Evolutionary conservation across 92 coral and sea anemone genomes (phyloP).

Genomic region (Paramuricea clavata): DNA sequence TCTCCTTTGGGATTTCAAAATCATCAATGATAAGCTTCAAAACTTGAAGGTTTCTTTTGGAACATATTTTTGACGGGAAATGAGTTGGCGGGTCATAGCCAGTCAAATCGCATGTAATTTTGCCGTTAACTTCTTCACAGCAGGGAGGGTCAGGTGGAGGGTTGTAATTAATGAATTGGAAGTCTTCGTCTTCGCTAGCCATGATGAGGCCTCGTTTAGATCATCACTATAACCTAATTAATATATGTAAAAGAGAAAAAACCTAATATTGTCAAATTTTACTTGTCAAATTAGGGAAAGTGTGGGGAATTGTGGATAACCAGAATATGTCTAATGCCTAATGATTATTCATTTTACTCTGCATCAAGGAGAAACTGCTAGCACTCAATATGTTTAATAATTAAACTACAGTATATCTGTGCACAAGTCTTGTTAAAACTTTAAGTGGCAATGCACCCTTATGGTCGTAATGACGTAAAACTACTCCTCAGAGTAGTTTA

Average conservation of each 20-base stretch:
- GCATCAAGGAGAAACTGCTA: no score
- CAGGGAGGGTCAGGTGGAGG: conserved; percentile 62
- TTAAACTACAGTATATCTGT: no score
- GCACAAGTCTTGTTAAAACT: no score
- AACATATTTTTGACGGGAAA: conserved; percentile 66
- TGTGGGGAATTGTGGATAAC: no score
- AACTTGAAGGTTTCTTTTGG: conserved; percentile 66
- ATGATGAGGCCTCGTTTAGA: background rate
- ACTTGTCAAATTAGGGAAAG: no score
- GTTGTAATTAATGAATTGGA: conserved; percentile 56
- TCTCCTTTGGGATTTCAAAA: conserved; percentile 66
- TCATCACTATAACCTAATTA: background rate
- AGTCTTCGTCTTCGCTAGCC: conserved; percentile 57
- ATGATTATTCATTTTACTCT: no score
- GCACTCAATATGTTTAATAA: no score
- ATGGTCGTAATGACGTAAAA: no score
- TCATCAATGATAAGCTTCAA: conserved; percentile 78
- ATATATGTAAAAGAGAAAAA: background rate
- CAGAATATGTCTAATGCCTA: no score
- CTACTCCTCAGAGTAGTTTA: no score
- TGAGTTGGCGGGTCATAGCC: conserved; percentile 70
- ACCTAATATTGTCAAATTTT: no score
- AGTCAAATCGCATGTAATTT: conserved; percentile 72
- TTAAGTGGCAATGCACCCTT: no score
- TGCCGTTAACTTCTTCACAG: conserved; percentile 65